Conservation (phyloP, 2,888 invertebrate species). For the Tillus elongatus region DNA sequence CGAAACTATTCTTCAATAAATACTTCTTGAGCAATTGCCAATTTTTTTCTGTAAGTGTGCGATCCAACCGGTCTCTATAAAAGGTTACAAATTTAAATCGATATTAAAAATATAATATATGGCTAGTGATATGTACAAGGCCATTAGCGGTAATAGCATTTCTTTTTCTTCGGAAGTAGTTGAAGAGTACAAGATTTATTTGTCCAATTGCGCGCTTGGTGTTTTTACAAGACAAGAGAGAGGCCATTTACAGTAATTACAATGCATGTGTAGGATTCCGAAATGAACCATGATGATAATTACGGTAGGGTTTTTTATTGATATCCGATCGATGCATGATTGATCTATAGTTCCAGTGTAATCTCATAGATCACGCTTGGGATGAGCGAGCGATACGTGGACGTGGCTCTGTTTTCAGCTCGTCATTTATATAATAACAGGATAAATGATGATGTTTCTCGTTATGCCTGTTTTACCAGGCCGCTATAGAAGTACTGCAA, state of each 20-base stretch:
- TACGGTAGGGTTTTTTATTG: slow-evolving; percentile 36
- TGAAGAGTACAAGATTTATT: slow-evolving; percentile 33
- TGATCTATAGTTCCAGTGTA: slow-evolving; percentile 40
- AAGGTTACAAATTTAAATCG: slow-evolving; percentile 24
- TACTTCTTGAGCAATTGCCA: too few relatives aligned
- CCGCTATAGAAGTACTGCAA: too few relatives aligned
- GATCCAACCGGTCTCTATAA: too few relatives aligned
- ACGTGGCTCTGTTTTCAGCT: too few relatives aligned
- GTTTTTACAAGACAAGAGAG: slow-evolving; percentile 26
- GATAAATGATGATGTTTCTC: too few relatives aligned
- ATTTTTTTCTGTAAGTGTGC: too few relatives aligned
- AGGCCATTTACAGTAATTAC: slow-evolving; percentile 40
- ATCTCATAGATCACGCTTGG: slow-evolving; percentile 39
- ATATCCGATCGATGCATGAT: slow-evolving; percentile 39
- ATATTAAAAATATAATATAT: slow-evolving; percentile 30
- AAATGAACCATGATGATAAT: slow-evolving; percentile 38
- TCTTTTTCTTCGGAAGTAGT: slow-evolving; percentile 29
- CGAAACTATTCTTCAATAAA: too few relatives aligned
- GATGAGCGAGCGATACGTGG: too few relatives aligned
- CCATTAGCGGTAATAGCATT: slow-evolving; percentile 30
- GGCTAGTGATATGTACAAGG: slow-evolving; percentile 27
- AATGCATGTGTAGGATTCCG: slow-evolving; percentile 41
- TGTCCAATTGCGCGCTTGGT: slow-evolving; percentile 32
- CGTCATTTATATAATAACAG: too few relatives aligned
- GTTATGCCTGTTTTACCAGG: too few relatives aligned